Conservation (phyloP, 2,113 vertebrate genomes). For the Edolisoma coerulescens region DNA sequence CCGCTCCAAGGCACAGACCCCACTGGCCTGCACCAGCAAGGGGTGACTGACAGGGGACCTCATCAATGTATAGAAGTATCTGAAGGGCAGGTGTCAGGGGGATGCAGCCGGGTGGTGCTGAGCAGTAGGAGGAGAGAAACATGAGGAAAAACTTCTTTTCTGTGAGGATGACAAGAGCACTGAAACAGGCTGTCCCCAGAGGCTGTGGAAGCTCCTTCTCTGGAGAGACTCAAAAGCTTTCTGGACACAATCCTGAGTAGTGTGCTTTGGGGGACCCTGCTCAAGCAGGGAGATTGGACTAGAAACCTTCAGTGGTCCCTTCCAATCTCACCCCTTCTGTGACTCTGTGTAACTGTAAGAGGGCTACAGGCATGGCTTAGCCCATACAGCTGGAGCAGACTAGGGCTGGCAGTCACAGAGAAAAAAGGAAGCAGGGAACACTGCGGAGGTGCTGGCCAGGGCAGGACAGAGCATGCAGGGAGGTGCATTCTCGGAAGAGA, state of each 20-base stretch:
- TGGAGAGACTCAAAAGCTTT: not conserved
- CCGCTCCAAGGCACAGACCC: not conserved
- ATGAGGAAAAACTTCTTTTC: not conserved
- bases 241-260: not conserved
- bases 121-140: not conserved
- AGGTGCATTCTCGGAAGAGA: not conserved
- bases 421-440: not conserved
- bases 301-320: not conserved
- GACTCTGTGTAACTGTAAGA: not conserved
- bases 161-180: not conserved
- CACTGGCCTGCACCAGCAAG: fast-evolving
- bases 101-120: not conserved
- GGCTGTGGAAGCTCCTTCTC: not conserved
- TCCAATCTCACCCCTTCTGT: not conserved
- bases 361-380: not conserved
- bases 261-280: not conserved
- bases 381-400: not conserved
- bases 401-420: not conserved
- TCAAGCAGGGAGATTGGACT: not conserved
- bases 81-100: not conserved
- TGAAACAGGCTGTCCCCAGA: not conserved
- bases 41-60: not conserved
- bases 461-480: fast-evolving
- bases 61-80: not conserved
- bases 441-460: fast-evolving